A percentile compares a stretch with the other conserved stretches of the same genome.
Evolutionary conservation across 2,888 invertebrate species (phyloP).

Genomic region (Tetragonisca angustula): DNA sequence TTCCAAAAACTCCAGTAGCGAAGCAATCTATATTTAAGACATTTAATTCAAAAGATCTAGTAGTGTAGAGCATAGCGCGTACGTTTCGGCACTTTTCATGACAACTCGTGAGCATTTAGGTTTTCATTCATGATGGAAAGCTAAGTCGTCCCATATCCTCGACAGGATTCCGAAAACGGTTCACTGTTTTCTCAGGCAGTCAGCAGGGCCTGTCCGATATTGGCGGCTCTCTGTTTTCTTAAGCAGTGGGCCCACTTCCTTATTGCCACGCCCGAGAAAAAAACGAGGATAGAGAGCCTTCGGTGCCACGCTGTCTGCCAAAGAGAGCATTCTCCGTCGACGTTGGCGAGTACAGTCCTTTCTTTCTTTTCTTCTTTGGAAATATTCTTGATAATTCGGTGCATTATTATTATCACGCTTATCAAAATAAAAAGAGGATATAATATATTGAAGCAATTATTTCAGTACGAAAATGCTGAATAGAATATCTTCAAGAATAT

Average conservation of each 20-base stretch:
- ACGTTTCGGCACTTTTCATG: slow-evolving; percentile 10
- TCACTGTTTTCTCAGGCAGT: slow-evolving; percentile 82
- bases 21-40: not conserved
- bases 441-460: not conserved
- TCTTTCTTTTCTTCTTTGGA: slow-evolving; percentile 4
- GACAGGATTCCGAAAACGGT: slow-evolving; percentile 66
- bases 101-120: slow-evolving; percentile 31
- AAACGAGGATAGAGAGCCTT: slow-evolving; percentile 56
- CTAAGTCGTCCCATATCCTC: slow-evolving; percentile 49
- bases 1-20: not conserved
- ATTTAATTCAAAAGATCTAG: not conserved
- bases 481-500: not conserved
- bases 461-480: not conserved
- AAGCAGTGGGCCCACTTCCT: slow-evolving; percentile 83
- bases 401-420: not conserved
- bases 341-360: slow-evolving; percentile 19
- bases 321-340: slow-evolving; percentile 58
- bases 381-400: slow-evolving; percentile 7
- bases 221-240: slow-evolving; percentile 82
- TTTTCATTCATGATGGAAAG: slow-evolving; percentile 50
- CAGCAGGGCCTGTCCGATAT: slow-evolving; percentile 78
- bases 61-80: not conserved
- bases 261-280: slow-evolving; percentile 76
- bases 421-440: not conserved
- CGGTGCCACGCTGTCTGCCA: slow-evolving; percentile 81